A percentile compares a stretch with the other conserved stretches of the same genome.
phyloP scores from a whole-genome alignment of 2,888 invertebrate genomes.

The Leucophora obtusa region DNA sequence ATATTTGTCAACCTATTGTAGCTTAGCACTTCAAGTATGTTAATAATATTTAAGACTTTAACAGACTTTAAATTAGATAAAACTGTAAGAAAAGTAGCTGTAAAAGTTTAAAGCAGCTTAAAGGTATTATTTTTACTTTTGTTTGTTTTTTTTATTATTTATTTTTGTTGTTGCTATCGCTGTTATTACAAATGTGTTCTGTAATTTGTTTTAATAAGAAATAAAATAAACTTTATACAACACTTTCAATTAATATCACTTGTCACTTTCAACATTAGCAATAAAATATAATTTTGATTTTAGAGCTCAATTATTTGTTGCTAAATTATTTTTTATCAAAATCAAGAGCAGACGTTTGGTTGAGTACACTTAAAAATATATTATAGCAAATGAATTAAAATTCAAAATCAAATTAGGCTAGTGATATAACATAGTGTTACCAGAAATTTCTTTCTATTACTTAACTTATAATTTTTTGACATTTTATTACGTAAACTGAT shows the following conservation, averaged over 20 bases:
- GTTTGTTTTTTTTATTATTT: neutral
- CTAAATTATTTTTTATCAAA: too few species aligned
- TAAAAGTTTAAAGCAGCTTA: slow-evolving; percentile 38
- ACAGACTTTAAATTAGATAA: slow-evolving; percentile 43
- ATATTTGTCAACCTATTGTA: neutral
- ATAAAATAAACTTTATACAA: neutral
- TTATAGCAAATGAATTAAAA: too few species aligned
- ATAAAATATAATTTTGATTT: slow-evolving; percentile 25
- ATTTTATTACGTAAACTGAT: too few species aligned
- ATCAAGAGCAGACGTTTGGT: neutral
- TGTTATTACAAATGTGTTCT: neutral
- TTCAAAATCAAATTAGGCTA: too few species aligned
- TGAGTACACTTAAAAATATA: neutral
- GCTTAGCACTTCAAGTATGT: neutral
- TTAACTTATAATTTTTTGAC: too few species aligned
- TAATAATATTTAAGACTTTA: neutral
- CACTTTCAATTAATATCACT: slow-evolving; percentile 29
- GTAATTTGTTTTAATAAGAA: neutral
- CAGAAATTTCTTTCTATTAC: too few species aligned
- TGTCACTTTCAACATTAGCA: slow-evolving; percentile 1
- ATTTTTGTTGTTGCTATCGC: neutral
- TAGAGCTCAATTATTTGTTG: slow-evolving; percentile 11
- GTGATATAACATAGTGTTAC: too few species aligned
- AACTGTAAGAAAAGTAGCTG: slow-evolving; percentile 3
- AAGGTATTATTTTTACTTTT: slow-evolving; percentile 10